These are phyloP conservation scores for Phasianus colchicus DNA, from an alignment of 2,113 vertebrate genomes.

Conservation along the genomic window DNA sequence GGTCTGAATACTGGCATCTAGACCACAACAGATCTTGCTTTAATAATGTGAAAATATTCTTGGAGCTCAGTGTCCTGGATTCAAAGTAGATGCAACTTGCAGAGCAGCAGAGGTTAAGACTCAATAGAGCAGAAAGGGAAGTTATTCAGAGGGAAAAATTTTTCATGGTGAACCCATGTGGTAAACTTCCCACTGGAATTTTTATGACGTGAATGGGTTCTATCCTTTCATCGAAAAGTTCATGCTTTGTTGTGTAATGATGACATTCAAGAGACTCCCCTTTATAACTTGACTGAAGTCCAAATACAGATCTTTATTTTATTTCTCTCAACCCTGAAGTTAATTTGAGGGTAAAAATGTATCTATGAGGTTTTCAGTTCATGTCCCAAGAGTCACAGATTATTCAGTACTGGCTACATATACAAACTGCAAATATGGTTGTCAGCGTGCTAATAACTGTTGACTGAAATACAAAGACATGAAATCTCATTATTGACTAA, in stretches of 20 bases:
- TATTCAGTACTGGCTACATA: background rate
- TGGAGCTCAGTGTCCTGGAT: background rate
- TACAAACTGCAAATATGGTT: background rate
- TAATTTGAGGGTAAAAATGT: background rate
- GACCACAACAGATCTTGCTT: background rate
- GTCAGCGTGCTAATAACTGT: background rate
- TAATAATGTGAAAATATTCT: background rate
- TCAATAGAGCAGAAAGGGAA: background rate
- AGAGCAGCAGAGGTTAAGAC: background rate
- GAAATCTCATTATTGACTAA: background rate
- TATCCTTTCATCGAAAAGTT: background rate
- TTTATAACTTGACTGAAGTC: background rate
- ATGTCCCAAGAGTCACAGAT: background rate
- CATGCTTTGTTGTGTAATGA: background rate
- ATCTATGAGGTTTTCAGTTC: background rate
- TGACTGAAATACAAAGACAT: background rate
- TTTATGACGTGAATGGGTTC: background rate
- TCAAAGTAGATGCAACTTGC: background rate
- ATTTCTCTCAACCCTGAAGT: background rate
- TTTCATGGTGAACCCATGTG: background rate
- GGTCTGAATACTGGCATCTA: background rate
- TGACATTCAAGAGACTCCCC: background rate
- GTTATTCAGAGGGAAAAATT: background rate
- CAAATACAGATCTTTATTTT: background rate
- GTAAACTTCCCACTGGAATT: background rate